Conservation (phyloP, 2,888 invertebrate genomes). For the Mallateleia sp. region DNA sequence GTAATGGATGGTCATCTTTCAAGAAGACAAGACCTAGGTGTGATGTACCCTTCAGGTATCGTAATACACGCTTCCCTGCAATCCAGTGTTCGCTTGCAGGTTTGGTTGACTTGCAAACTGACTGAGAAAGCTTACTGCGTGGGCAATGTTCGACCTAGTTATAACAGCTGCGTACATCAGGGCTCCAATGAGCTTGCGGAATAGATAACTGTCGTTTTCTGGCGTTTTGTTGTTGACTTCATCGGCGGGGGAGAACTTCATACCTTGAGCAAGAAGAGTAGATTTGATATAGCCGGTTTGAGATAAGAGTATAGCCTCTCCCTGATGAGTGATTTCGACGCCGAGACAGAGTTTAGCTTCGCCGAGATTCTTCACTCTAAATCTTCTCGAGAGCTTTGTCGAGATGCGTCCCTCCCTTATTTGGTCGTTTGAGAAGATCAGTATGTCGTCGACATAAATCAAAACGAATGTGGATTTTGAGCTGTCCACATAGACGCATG, state of each 20-base stretch:
- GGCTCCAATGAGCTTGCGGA: not conserved
- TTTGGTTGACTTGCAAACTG: not conserved
- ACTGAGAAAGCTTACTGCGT: conserved; percentile 1
- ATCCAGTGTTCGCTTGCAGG: conserved; percentile 12
- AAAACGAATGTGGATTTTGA: not conserved
- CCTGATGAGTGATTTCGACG: not conserved
- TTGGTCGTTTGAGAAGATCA: not conserved
- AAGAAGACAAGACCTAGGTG: not conserved
- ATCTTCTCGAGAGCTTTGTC: not conserved
- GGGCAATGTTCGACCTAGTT: not conserved
- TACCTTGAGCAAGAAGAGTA: not conserved
- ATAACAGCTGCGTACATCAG: not conserved
- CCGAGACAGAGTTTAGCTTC: conserved; percentile 1
- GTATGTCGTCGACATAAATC: conserved; percentile 2
- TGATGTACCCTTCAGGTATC: not conserved
- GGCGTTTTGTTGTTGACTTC: not conserved
- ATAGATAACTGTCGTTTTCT: not conserved
- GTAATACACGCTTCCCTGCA: conserved; percentile 13
- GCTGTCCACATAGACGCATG: conserved; percentile 15
- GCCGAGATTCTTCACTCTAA: conserved; percentile 6
- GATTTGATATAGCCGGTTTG: too few species aligned
- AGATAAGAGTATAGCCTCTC: too few species aligned
- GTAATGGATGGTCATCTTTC: not conserved
- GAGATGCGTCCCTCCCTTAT: not conserved
- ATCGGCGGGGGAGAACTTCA: not conserved